These are phyloP conservation scores for Synanceia verrucosa DNA, from an alignment of 2,797 vertebrate species.

Conservation along the genomic window DNA sequence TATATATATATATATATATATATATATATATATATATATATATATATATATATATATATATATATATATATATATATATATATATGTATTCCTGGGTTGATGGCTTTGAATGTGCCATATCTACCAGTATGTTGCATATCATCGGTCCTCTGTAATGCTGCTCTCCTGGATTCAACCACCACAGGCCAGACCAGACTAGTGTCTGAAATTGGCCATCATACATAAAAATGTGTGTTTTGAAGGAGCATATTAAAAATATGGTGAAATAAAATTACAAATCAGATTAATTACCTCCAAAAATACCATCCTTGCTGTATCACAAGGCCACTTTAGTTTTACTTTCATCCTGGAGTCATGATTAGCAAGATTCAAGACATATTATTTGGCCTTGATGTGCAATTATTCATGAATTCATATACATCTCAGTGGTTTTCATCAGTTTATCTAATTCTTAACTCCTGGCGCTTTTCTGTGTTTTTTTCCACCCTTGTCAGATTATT, in stretches of 20 bases:
- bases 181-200: too few relatives aligned
- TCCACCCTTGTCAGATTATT: conserved; percentile 29
- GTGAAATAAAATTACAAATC: neutral
- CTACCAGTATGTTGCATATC: too few relatives aligned
- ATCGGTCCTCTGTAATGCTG: neutral
- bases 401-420: conserved; percentile 23
- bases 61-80: too few relatives aligned
- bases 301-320: neutral
- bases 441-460: conserved; percentile 27
- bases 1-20: too few relatives aligned
- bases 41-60: too few relatives aligned
- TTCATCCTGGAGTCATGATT: neutral
- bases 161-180: neutral
- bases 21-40: too few relatives aligned
- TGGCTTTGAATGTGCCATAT: too few relatives aligned
- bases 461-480: conserved; percentile 3
- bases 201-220: too few relatives aligned
- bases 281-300: neutral
- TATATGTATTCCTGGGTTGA: too few relatives aligned
- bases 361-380: conserved; percentile 5
- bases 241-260: neutral
- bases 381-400: conserved; percentile 20
- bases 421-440: conserved; percentile 22
- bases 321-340: neutral
- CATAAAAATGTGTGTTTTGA: neutral